Conservation (phyloP, 2,888 invertebrate species). For the Drosophila affinis region DNA sequence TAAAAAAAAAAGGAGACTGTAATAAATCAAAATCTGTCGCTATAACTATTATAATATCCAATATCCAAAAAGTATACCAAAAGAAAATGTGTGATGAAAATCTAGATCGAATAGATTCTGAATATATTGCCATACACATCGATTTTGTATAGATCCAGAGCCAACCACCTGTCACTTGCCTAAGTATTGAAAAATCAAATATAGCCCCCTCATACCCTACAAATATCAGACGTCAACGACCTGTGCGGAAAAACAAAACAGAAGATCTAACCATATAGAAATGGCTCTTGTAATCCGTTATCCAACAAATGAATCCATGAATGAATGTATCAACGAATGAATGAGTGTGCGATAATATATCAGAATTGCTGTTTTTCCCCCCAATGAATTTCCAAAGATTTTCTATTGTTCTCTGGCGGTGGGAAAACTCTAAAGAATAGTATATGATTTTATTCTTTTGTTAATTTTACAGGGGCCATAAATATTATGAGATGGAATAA, state of each 20-base stretch:
- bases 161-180: too few relatives aligned
- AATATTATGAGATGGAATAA: too few relatives aligned
- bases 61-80: background rate
- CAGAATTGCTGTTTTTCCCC: background rate
- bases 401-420: background rate
- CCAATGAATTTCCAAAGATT: background rate
- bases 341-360: background rate
- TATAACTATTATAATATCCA: background rate
- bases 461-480: background rate
- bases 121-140: background rate
- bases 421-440: background rate
- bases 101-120: background rate
- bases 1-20: too few relatives aligned
- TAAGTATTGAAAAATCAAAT: background rate
- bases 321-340: constrained; percentile 25
- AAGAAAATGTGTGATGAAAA: too few relatives aligned
- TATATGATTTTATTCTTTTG: background rate
- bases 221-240: background rate
- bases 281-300: constrained; percentile 33
- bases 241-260: constrained; percentile 13
- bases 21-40: background rate
- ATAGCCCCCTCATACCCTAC: background rate
- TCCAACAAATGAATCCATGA: constrained; percentile 49
- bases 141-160: background rate
- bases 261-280: constrained; percentile 27